Evolutionary conservation across 1,140 invertebrate species (phyloP).

Genomic region (Paraescarpia echinospica): DNA sequence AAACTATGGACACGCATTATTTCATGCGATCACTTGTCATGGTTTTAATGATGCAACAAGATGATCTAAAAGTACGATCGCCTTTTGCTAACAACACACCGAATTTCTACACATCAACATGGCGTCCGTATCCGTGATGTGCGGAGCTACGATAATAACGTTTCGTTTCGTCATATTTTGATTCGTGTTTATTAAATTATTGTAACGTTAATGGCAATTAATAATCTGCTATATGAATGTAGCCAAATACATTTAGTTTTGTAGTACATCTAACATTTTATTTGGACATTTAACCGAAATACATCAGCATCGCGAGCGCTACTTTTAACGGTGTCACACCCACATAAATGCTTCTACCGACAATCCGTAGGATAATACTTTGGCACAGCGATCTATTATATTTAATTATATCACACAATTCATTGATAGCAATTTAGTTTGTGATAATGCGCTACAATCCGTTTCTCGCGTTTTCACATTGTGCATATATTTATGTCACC

Average conservation of each 20-base stretch:
- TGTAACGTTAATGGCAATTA: background rate
- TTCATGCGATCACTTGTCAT: background rate
- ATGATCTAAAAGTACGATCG: background rate
- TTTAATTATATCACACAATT: no score
- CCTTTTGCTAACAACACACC: slow-evolving; percentile 4
- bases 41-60: background rate
- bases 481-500: no score
- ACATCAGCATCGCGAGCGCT: background rate
- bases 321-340: background rate
- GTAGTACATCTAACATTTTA: background rate
- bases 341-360: background rate
- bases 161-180: background rate
- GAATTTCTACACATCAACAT: background rate
- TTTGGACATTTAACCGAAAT: background rate
- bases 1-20: background rate
- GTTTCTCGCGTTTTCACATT: no score
- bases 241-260: background rate
- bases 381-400: no score
- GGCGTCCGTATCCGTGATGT: background rate
- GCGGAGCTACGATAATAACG: background rate
- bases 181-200: background rate
- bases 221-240: background rate
- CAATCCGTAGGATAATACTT: background rate
- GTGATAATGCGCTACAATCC: no score
- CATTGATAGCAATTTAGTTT: no score